Percentiles rank a stretch among this genome's conserved stretches.
Evolutionary conservation across 2,888 invertebrate genomes (phyloP).

Genomic region (Ligdia adustata): DNA sequence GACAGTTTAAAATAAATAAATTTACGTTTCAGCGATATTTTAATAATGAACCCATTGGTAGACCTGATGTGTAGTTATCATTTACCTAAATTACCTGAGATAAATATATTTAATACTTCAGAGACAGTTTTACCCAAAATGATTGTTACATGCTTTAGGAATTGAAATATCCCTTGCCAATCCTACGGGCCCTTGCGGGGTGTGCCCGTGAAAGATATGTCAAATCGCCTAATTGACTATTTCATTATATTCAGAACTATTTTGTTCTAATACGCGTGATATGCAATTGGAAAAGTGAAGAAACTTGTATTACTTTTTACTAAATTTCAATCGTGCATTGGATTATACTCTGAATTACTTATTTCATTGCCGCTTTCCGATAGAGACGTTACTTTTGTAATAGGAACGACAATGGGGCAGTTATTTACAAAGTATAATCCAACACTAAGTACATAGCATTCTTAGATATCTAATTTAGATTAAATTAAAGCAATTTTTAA

Average conservation of each 20-base stretch:
- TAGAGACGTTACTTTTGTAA: neutral
- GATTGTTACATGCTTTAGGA: slow-evolving; percentile 34
- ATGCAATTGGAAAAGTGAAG: slow-evolving; percentile 74
- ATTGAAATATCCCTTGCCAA: neutral
- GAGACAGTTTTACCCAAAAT: slow-evolving; percentile 35
- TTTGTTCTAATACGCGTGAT: slow-evolving; percentile 65
- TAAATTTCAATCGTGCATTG: slow-evolving; percentile 52
- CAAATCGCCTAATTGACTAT: slow-evolving; percentile 68
- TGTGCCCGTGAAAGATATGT: slow-evolving; percentile 51
- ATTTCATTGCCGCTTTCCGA: neutral
- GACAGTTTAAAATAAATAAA: too few relatives aligned
- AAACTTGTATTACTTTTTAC: slow-evolving; percentile 49
- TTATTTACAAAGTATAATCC: slow-evolving; percentile 51
- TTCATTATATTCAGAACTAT: slow-evolving; percentile 56
- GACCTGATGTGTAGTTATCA: too few relatives aligned
- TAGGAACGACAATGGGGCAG: neutral
- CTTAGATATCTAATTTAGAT: slow-evolving; percentile 59
- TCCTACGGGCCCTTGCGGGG: slow-evolving; percentile 19
- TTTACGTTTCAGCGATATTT: too few relatives aligned
- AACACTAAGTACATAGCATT: slow-evolving; percentile 62
- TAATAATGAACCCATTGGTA: too few relatives aligned
- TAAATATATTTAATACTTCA: too few relatives aligned
- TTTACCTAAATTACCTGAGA: too few relatives aligned
- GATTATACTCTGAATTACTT: slow-evolving; percentile 55
- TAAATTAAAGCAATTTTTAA: slow-evolving; percentile 68